phyloP scores from a whole-genome alignment of 2,888 invertebrate genomes.

The Nesidiocoris tenuis region DNA sequence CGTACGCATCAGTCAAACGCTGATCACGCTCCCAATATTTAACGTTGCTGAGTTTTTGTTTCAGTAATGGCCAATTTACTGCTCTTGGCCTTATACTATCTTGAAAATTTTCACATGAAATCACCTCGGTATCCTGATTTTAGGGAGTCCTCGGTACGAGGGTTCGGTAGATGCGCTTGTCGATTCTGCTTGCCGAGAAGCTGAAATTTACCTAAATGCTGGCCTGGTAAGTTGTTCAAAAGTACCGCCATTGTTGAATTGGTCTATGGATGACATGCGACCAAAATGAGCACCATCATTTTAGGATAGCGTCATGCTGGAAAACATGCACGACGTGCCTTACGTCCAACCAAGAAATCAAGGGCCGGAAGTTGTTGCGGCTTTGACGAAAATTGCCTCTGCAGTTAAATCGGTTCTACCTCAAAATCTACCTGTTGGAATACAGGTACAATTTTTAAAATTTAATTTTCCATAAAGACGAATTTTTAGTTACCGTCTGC shows the following conservation, averaged over 20 bases:
- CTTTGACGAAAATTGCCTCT: conserved; percentile 65
- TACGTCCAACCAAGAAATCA: conserved; percentile 62
- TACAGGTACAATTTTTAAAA: conserved; percentile 58
- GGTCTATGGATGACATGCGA: background rate
- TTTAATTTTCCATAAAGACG: no score
- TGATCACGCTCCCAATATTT: no score
- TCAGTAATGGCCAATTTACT: no score
- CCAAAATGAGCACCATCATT: no score
- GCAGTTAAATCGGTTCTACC: conserved; percentile 62
- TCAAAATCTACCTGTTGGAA: conserved; percentile 59
- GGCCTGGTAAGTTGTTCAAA: conserved; percentile 62
- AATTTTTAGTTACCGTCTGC: no score
- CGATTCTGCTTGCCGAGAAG: conserved; percentile 63
- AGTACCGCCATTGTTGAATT: background rate
- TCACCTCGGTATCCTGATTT: no score
- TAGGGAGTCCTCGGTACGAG: conserved; percentile 64
- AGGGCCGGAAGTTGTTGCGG: conserved; percentile 67
- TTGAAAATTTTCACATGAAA: no score
- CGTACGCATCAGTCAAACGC: no score
- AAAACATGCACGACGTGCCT: conserved; percentile 79
- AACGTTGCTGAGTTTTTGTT: no score
- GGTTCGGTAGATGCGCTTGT: conserved; percentile 60
- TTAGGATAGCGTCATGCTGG: conserved; percentile 72
- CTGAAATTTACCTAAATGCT: conserved; percentile 61
- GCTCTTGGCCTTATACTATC: no score